A percentile compares a stretch with the other conserved stretches of the same genome.
Evolutionary conservation across 2,113 vertebrate species (phyloP).

Genomic region (Bothrops jararaca): DNA sequence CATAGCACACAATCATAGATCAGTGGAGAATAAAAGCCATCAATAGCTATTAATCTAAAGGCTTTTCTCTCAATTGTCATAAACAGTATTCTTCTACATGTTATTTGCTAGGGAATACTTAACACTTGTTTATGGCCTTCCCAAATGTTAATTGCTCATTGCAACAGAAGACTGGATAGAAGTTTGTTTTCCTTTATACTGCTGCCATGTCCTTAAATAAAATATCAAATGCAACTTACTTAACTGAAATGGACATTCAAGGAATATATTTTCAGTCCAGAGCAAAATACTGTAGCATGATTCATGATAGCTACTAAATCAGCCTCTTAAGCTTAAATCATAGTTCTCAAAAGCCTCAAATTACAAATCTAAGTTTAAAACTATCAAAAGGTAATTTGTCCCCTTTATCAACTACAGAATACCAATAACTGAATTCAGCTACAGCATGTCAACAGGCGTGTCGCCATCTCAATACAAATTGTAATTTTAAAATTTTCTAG

Average conservation of each 20-base stretch:
- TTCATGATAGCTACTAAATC: neutral
- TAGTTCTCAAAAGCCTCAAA: too few species aligned
- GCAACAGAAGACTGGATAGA: neutral
- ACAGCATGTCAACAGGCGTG: neutral
- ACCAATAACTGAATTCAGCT: neutral
- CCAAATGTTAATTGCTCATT: neutral
- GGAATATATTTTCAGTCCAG: neutral
- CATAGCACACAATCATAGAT: neutral
- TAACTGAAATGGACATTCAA: neutral
- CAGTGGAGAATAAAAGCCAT: neutral
- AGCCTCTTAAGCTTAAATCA: neutral
- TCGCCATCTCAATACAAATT: neutral
- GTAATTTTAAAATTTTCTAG: neutral
- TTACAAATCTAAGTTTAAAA: neutral
- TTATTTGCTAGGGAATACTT: neutral
- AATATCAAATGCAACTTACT: neutral
- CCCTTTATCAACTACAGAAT: constrained; percentile 1
- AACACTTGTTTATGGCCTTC: neutral
- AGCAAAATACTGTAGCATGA: neutral
- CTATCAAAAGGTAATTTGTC: neutral
- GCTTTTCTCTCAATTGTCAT: neutral
- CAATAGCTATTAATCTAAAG: neutral
- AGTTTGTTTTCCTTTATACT: neutral
- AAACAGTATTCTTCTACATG: neutral
- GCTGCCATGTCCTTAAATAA: neutral